These are phyloP conservation scores for Diaphora mendica DNA, from an alignment of 2,888 invertebrate genomes.

Conservation along the genomic window DNA sequence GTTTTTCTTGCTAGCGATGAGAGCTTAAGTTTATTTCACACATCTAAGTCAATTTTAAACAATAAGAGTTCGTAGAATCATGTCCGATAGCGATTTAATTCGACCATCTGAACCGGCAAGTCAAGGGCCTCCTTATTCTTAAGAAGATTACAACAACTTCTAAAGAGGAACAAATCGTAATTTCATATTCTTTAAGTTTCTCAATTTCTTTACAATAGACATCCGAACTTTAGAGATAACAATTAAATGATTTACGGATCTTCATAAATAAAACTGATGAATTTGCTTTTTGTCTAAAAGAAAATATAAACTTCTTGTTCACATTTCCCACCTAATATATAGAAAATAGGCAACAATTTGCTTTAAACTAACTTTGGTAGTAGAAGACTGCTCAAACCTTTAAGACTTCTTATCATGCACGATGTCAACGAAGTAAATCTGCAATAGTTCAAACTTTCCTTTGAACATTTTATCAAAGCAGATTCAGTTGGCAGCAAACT, in stretches of 20 bases:
- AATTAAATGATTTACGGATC: too few species aligned
- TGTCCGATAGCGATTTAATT: not conserved
- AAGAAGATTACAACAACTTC: not conserved
- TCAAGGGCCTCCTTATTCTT: not conserved
- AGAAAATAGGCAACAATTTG: not conserved
- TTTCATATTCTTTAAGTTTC: not conserved
- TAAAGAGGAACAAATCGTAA: not conserved
- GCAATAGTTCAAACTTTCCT: not conserved
- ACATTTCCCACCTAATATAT: not conserved
- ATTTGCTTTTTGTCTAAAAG: too few species aligned
- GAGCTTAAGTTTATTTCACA: not conserved
- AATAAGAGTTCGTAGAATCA: not conserved
- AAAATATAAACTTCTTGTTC: too few species aligned
- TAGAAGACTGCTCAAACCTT: not conserved
- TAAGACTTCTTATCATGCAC: not conserved
- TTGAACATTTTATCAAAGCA: not conserved
- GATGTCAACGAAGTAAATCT: not conserved
- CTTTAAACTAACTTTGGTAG: not conserved
- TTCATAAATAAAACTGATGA: too few species aligned
- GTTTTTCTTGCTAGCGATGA: not conserved
- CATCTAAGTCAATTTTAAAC: not conserved
- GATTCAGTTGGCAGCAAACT: not conserved
- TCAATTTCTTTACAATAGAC: not conserved
- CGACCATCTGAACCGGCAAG: not conserved
- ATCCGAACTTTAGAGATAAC: not conserved